Evolutionary conservation across 2,113 vertebrate species (phyloP).

Genomic region (Psilopsiagon aymara): DNA sequence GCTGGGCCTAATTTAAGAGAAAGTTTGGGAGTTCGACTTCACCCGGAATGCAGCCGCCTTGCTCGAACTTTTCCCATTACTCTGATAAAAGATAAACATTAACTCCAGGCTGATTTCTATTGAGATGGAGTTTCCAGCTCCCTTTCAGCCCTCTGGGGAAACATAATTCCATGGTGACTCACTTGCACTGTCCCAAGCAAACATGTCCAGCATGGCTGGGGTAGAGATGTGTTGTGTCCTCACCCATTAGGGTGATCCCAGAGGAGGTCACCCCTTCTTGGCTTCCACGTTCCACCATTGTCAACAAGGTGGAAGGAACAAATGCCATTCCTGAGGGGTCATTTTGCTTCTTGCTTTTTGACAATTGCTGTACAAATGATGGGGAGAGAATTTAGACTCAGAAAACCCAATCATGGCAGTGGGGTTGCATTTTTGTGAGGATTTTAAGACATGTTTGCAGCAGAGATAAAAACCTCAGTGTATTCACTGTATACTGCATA

Average conservation of each 20-base stretch:
- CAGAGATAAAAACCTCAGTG: background rate
- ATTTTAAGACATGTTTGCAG: background rate
- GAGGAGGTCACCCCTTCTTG: background rate
- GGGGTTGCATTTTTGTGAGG: background rate
- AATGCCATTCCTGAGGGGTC: too few species aligned
- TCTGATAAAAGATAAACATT: background rate
- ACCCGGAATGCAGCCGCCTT: background rate
- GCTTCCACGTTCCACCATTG: background rate
- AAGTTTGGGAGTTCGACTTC: conserved; percentile 47
- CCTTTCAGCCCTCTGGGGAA: background rate
- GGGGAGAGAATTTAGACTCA: background rate
- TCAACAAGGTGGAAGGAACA: background rate
- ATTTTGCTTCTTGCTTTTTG: background rate
- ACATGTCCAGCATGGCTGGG: fast-evolving
- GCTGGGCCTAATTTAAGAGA: conserved; percentile 48
- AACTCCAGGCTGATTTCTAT: background rate
- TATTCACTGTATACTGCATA: background rate
- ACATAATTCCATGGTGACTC: fast-evolving
- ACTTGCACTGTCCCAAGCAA: background rate
- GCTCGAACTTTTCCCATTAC: conserved; percentile 22
- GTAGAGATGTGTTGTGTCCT: background rate
- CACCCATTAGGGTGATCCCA: fast-evolving
- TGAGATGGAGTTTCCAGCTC: background rate
- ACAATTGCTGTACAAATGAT: fast-evolving
- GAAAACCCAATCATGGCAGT: fast-evolving